Evolutionary conservation across 2,113 vertebrate species (phyloP).

Genomic region (Himantopus leucocephalus): DNA sequence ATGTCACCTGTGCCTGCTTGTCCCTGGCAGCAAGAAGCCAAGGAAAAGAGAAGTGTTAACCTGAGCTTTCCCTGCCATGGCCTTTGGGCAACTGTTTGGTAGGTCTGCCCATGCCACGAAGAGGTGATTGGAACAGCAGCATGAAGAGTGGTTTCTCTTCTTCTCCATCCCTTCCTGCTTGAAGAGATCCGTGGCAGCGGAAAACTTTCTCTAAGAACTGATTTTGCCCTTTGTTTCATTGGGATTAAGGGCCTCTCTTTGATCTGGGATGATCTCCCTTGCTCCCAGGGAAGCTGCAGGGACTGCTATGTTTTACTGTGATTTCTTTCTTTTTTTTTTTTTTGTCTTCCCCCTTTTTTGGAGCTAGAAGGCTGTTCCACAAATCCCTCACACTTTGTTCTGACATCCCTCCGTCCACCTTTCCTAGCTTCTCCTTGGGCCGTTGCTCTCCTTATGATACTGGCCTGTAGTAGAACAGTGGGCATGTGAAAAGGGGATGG

Average conservation of each 20-base stretch:
- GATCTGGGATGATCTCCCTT: not conserved
- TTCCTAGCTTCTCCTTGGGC: not conserved
- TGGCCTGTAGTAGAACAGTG: not conserved
- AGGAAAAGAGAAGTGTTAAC: not conserved
- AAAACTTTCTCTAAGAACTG: not conserved
- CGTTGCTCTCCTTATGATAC: not conserved
- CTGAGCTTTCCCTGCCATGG: not conserved
- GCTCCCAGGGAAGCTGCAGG: not conserved
- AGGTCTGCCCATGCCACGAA: not conserved
- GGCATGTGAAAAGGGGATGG: rapidly evolving
- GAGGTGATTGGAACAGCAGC: not conserved
- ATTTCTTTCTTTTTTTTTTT: not conserved
- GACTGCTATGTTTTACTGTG: not conserved
- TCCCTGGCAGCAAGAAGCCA: not conserved
- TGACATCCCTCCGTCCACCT: not conserved
- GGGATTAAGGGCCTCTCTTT: not conserved
- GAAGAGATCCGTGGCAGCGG: not conserved
- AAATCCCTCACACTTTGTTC: not conserved
- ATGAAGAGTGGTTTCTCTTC: not conserved
- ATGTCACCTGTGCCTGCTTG: rapidly evolving
- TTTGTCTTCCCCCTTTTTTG: no score
- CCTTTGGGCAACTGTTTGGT: not conserved
- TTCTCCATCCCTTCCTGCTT: not conserved
- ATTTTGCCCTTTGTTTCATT: not conserved
- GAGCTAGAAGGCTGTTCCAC: not conserved